phyloP scores from a whole-genome alignment of 2,888 invertebrate species.

The Callyntrura sp. region DNA sequence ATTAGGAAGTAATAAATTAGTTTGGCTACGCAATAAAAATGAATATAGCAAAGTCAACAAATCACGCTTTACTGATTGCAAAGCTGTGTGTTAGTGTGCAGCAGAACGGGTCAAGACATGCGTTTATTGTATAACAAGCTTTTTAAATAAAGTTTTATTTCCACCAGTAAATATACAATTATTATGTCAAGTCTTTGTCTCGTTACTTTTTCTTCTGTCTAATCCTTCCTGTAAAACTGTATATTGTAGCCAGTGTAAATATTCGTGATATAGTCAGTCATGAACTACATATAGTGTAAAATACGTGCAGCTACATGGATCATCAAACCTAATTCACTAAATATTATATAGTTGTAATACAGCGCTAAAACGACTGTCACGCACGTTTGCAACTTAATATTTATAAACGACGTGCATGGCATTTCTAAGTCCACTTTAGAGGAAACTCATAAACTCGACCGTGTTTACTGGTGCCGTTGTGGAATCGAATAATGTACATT shows the following conservation, averaged over 20 bases:
- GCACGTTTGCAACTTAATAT: slow-evolving; percentile 60
- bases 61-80: slow-evolving; percentile 1
- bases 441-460: neutral
- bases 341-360: slow-evolving; percentile 24
- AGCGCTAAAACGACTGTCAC: slow-evolving; percentile 40
- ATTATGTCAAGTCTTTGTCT: neutral
- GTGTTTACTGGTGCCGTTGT: neutral
- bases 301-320: slow-evolving; percentile 2
- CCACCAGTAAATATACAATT: slow-evolving; percentile 16
- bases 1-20: slow-evolving; percentile 73
- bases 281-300: neutral
- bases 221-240: too few relatives aligned
- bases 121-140: slow-evolving; percentile 38
- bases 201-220: too few relatives aligned
- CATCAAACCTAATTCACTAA: slow-evolving; percentile 15
- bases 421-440: neutral
- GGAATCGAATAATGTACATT: slow-evolving; percentile 4
- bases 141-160: slow-evolving; percentile 22
- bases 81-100: neutral
- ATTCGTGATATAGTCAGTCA: too few relatives aligned
- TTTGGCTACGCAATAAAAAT: neutral
- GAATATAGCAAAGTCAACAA: neutral
- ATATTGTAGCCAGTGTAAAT: too few relatives aligned
- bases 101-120: neutral
- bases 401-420: slow-evolving; percentile 36